Percentiles rank a stretch among this genome's conserved stretches.
Evolutionary conservation across 2,888 invertebrate genomes (phyloP).

Genomic region (Orthosia gothica): DNA sequence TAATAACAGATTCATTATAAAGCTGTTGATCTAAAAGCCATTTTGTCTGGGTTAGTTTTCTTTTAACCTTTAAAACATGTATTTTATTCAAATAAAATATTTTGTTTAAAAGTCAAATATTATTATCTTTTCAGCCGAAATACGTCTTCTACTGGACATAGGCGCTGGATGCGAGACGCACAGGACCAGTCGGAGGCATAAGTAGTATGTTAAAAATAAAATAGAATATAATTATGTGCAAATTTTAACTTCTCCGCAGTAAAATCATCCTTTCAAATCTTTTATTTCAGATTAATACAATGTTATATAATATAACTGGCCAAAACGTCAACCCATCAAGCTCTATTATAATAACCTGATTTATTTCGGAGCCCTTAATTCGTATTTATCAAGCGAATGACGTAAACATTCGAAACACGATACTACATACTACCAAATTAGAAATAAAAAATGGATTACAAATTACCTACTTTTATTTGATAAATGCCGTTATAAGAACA

Average conservation of each 20-base stretch:
- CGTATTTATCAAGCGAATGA: constrained; percentile 14
- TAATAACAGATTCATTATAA: no score
- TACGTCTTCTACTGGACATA: no score
- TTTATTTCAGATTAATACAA: background rate
- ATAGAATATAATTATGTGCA: background rate
- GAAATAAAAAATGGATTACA: constrained; percentile 2
- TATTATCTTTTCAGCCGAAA: no score
- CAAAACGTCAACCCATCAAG: background rate
- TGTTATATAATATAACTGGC: background rate
- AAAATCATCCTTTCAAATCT: no score
- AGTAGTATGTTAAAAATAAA: background rate
- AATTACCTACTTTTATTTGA: constrained; percentile 10
- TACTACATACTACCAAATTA: background rate
- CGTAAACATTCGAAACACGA: constrained; percentile 9
- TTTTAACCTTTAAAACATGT: no score
- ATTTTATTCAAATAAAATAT: background rate
- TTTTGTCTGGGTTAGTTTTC: no score
- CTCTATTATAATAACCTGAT: constrained; percentile 21
- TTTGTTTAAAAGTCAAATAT: background rate
- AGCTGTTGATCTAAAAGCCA: no score
- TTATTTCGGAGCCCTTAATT: constrained; percentile 21
- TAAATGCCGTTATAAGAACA: background rate
- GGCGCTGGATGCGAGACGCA: no score
- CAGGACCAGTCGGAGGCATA: no score
- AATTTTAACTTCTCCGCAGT: no score